Conservation (phyloP, 2,113 vertebrate species). For the Microtus ochrogaster region DNA sequence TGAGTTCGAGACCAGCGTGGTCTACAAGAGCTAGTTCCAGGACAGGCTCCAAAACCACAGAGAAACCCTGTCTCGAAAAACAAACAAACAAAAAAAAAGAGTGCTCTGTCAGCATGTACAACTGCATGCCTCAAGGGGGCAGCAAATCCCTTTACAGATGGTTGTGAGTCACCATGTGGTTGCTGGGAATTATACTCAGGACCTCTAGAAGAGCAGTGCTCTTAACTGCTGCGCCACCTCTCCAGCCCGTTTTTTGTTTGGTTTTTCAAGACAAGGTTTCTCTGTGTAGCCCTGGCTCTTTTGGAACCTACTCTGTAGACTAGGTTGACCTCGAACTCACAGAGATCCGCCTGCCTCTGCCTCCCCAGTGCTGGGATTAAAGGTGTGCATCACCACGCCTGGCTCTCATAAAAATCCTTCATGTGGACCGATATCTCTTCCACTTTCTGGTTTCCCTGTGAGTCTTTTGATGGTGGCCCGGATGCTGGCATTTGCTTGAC, state of each 20-base stretch:
- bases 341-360: neutral
- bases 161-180: neutral
- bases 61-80: too few relatives aligned
- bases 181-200: neutral
- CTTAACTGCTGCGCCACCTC: neutral
- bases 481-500: neutral
- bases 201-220: neutral
- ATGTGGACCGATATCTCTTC: neutral
- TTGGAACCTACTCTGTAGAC: neutral
- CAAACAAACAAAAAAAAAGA: too few relatives aligned
- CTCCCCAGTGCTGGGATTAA: neutral
- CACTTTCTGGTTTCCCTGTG: neutral
- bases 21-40: too few relatives aligned
- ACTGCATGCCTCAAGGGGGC: neutral
- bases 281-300: neutral
- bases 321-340: neutral
- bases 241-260: neutral
- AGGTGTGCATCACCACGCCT: fast-evolving
- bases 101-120: neutral
- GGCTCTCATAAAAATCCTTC: constrained; percentile 22
- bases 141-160: neutral
- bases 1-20: too few relatives aligned
- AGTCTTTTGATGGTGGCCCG: neutral
- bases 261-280: neutral
- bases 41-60: too few relatives aligned